Evolutionary conservation across 2,797 vertebrate genomes (phyloP), one percentile per base, ranked within the genome.

Genomic region (Danio albolineatus): DNA sequence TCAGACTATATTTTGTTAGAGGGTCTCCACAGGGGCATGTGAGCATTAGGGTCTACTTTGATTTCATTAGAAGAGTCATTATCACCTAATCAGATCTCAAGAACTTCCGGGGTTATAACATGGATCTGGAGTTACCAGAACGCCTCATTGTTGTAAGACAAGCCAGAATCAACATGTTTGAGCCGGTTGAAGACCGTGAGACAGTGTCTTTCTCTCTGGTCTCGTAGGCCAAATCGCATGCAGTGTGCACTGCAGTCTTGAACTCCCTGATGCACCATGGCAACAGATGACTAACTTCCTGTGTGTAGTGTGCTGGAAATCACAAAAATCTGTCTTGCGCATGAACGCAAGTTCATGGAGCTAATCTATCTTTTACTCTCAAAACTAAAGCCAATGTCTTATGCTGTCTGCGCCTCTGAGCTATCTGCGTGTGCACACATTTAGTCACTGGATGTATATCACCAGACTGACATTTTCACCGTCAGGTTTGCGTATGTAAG

Each of bases 201-300:
- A 28, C 46, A 36, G 17, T 53, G 76, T 62, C 56, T 61, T n/a
- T n/a, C 28, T 28, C 36, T 71, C 6, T 79, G 56, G 56, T 61
- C 38, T 78, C 14, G 17, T 53, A 60, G 39, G 12, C 57, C 77
- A 65, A 65, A 79, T 72, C 12, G 16, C 62, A 78, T 59, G 64
- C 43, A 59, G 64, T 36, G 64, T 36, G 53, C 39, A n/a, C 43
- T 67, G 41, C 43, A 60, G 64, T 78, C 64, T 16, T 67, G 13
- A 69, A 72, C 65, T 72, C 64, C 51, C 73, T 73, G 54, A 70
- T 77, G 74, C 74, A 82, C 49, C 80, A 82, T 54, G 65, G 74
- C 80, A 82, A 77, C 73, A 77, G 80, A 82, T 77, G 74, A 82
- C 60, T 75, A 75, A 64, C 80, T 71, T 73, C 51, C 70, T 57